Evolutionary conservation across 2,113 vertebrate genomes (phyloP), one percentile per base, ranked within the genome.

Genomic region (Pomatostomus ruficeps): DNA sequence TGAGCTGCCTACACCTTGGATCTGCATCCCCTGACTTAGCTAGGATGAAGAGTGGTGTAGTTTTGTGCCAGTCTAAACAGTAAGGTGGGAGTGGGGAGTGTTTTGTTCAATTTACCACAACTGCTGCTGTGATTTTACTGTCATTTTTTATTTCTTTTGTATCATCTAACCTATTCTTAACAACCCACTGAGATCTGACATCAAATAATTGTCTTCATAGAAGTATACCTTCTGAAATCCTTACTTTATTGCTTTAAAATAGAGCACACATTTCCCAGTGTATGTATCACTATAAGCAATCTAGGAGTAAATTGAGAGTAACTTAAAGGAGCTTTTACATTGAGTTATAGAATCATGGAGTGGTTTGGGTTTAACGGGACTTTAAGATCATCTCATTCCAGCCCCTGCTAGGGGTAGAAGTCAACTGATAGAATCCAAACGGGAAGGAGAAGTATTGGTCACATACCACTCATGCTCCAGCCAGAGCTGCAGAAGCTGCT

Each of bases 381-480:
- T 31, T 55, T 48, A 40, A 63, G 31, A 65, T 48, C 35, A 10
- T 22, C 49, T 49, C 1, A 0, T 49, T 63, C 25, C 31, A 48
- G 33, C 42, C 14, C 25, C 12, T 65, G 74, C 42, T 35, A 33
- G 3, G 35, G 17, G 14, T 15, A 72, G 33, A 71, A 89, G 29
- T 51, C 77, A 51, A 46, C 38, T 6, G 49, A 15, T 26, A 29
- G 24, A 45, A 24, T 58, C 31, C 15, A 38, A 63, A 49, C 0
- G 0, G 0, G 1, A 3, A 40, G 55, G 58, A 71, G 77, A 25
- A 68, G 49, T 43, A 7, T 33, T 3, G 2, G 70, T 29, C 21
- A 35, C 6, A 1, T 8, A 24, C 8, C 0, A 0, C 74, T 76
- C 61, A 62, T 0, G 0, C 36, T 77, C 23, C 25, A 43, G 14